Evolutionary conservation across 2,797 vertebrate genomes (phyloP).

Genomic region (Pipistrellus pipistrellus): DNA sequence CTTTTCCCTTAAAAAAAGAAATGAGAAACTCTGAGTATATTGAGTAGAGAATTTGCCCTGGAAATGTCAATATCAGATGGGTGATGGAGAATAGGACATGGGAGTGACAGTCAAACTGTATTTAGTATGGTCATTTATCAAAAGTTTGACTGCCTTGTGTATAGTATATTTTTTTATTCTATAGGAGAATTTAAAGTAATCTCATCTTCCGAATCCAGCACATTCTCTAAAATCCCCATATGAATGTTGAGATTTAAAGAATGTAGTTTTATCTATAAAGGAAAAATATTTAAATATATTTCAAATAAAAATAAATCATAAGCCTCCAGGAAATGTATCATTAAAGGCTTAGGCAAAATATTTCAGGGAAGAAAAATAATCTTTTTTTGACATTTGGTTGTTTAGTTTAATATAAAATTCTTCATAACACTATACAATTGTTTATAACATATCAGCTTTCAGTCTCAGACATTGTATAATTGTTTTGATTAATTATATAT

Average conservation of each 20-base stretch:
- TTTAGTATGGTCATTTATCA: conserved; percentile 54
- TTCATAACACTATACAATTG: not conserved
- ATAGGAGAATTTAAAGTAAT: not conserved
- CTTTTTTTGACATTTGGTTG: conserved; percentile 2
- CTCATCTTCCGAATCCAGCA: conserved; percentile 31
- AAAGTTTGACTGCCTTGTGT: conserved; percentile 27
- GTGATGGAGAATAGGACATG: conserved; percentile 18
- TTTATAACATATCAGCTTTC: not conserved
- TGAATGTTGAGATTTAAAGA: not conserved
- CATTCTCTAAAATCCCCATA: not conserved
- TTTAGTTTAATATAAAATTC: conserved; percentile 1
- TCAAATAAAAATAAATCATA: not conserved
- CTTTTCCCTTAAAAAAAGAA: conserved; percentile 28
- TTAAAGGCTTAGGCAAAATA: not conserved
- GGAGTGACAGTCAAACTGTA: conserved; percentile 50
- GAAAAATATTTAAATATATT: not conserved
- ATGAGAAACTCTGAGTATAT: conserved; percentile 38
- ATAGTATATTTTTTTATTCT: conserved; percentile 16
- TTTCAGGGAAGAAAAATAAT: conserved; percentile 37
- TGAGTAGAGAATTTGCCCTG: conserved; percentile 62
- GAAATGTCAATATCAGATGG: conserved; percentile 62
- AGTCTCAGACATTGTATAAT: not conserved
- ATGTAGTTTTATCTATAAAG: conserved; percentile 5
- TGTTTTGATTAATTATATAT: conserved; percentile 13
- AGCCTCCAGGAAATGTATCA: conserved; percentile 11